Conservation (phyloP, 1,140 invertebrate species). For the Cyphomyrmex costatus region DNA sequence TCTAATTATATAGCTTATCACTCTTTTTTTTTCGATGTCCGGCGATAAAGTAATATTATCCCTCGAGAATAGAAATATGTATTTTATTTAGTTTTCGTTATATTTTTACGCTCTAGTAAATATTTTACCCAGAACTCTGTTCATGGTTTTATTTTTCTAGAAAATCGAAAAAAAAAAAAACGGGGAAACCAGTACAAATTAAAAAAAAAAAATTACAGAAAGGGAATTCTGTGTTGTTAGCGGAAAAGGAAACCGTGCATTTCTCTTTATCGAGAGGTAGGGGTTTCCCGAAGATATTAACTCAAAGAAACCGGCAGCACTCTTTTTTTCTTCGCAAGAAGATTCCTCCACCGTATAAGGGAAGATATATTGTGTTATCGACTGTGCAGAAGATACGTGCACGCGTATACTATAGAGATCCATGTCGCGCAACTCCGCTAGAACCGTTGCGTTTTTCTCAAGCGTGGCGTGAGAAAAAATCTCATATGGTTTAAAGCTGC, state of each 20-base stretch:
- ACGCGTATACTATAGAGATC: background rate
- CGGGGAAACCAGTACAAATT: background rate
- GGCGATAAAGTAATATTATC: background rate
- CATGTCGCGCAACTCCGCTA: background rate
- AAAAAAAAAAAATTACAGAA: background rate
- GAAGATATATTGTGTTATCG: constrained; percentile 44
- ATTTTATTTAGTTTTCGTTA: background rate
- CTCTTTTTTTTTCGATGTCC: background rate
- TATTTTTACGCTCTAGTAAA: constrained; percentile 14
- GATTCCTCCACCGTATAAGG: background rate
- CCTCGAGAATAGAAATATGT: background rate
- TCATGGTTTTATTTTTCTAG: background rate
- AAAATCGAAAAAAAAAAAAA: constrained; percentile 18
- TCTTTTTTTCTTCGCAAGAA: background rate
- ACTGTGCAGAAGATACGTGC: background rate
- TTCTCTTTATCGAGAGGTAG: background rate
- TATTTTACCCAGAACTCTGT: background rate
- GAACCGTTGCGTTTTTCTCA: constrained; percentile 43
- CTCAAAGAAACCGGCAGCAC: background rate
- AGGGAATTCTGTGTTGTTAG: background rate
- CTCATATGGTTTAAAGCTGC: constrained; percentile 27
- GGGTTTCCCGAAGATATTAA: constrained; percentile 5
- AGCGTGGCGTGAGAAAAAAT: background rate
- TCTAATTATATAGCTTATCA: background rate
- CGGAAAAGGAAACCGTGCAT: background rate